Evolutionary conservation across 2,797 vertebrate genomes (phyloP).

Genomic region (Notolabrus celidotus): DNA sequence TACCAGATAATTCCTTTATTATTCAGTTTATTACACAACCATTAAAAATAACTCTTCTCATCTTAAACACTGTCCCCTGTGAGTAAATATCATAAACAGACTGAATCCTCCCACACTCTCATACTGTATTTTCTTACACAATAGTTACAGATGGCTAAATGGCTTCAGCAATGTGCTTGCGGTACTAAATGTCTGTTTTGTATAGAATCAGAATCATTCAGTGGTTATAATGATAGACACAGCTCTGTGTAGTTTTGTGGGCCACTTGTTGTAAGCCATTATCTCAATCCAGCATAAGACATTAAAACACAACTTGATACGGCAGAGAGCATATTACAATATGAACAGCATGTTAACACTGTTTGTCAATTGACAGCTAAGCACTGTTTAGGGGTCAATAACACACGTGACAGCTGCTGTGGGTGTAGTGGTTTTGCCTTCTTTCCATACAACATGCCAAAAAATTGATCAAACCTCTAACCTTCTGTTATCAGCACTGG

Average conservation of each 20-base stretch:
- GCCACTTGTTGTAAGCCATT: conserved; percentile 47
- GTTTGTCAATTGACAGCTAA: conserved; percentile 44
- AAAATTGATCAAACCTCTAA: conserved; percentile 57
- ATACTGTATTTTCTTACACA: conserved; percentile 36
- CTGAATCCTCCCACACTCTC: conserved; percentile 36
- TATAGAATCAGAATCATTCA: conserved; percentile 49
- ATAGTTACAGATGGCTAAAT: conserved; percentile 57
- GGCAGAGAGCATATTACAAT: conserved; percentile 33
- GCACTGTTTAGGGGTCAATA: conserved; percentile 39
- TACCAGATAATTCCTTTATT: conserved; percentile 14
- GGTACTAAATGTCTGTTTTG: conserved; percentile 55
- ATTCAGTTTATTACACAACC: conserved; percentile 15
- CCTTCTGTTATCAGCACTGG: conserved; percentile 60
- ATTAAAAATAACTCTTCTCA: conserved; percentile 13
- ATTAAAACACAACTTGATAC: conserved; percentile 45
- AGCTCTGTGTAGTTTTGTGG: neutral
- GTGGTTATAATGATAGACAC: conserved; percentile 40
- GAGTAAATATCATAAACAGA: conserved; percentile 28
- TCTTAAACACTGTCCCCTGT: neutral
- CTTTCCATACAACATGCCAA: conserved; percentile 37
- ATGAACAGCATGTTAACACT: conserved; percentile 35
- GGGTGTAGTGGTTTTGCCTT: conserved; percentile 33
- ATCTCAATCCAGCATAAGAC: conserved; percentile 42
- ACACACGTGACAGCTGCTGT: conserved; percentile 55
- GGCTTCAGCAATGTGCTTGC: conserved; percentile 43